Evolutionary conservation across 2,113 vertebrate species (phyloP).

Genomic region (Hippotragus niger): DNA sequence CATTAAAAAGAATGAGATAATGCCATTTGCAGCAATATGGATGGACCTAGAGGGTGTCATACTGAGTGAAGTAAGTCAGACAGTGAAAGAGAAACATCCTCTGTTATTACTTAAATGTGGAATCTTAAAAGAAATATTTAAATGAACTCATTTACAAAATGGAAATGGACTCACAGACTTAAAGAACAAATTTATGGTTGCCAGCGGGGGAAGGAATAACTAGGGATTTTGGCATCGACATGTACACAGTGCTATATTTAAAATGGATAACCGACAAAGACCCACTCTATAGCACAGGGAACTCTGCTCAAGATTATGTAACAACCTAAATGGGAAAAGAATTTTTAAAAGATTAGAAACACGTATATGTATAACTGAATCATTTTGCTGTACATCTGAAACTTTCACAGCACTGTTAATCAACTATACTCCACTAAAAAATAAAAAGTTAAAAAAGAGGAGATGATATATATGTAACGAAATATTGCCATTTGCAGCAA

Average conservation of each 20-base stretch:
- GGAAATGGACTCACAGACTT: background rate
- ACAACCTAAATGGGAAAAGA: background rate
- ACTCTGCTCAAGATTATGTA: background rate
- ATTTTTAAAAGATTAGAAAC: background rate
- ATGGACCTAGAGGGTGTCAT: background rate
- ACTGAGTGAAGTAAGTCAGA: background rate
- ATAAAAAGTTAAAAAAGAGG: background rate
- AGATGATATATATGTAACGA: background rate
- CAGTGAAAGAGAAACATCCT: background rate
- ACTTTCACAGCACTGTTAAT: background rate
- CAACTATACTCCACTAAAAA: background rate
- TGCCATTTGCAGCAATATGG: background rate
- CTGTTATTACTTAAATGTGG: background rate
- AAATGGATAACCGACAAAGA: background rate
- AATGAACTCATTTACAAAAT: background rate
- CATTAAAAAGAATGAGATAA: background rate
- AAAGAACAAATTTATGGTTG: background rate
- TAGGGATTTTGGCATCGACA: background rate
- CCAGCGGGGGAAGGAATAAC: background rate
- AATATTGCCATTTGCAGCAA: background rate
- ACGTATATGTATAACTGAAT: background rate
- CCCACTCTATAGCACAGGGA: background rate
- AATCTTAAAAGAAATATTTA: background rate
- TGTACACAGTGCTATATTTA: background rate
- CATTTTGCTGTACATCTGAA: background rate